A percentile compares a stretch with the other conserved stretches of the same genome.
phyloP scores from a whole-genome alignment of 2,113 vertebrate species.

The Herpetotheres cachinnans region DNA sequence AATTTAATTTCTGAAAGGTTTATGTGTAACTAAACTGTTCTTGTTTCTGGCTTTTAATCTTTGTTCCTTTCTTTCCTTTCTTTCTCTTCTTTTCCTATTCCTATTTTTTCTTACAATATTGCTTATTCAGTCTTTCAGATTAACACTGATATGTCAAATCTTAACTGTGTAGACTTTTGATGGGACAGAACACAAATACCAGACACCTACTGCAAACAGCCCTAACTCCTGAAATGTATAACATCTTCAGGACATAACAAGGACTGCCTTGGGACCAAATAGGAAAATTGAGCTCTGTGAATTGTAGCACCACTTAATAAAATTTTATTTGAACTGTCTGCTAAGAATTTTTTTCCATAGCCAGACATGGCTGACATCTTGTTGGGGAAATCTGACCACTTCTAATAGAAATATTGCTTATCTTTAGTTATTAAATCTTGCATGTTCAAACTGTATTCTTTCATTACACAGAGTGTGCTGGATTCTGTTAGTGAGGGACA shows the following conservation, averaged over 20 bases:
- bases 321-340: background rate
- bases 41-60: background rate
- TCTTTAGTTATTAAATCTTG: background rate
- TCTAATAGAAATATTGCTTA: background rate
- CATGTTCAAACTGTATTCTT: background rate
- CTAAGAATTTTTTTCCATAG: background rate
- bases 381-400: background rate
- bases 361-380: background rate
- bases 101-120: background rate
- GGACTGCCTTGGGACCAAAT: background rate
- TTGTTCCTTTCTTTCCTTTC: background rate
- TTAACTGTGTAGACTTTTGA: background rate
- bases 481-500: conserved; percentile 80
- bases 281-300: background rate
- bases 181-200: background rate
- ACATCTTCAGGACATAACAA: background rate
- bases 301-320: background rate
- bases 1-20: background rate
- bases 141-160: background rate
- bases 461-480: conserved; percentile 72
- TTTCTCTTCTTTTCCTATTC: background rate
- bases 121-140: background rate
- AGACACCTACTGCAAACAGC: background rate
- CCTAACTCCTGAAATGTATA: background rate
- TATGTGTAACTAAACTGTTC: background rate